Conservation (phyloP, 2,797 vertebrate species). For the Amniataba percoides region DNA sequence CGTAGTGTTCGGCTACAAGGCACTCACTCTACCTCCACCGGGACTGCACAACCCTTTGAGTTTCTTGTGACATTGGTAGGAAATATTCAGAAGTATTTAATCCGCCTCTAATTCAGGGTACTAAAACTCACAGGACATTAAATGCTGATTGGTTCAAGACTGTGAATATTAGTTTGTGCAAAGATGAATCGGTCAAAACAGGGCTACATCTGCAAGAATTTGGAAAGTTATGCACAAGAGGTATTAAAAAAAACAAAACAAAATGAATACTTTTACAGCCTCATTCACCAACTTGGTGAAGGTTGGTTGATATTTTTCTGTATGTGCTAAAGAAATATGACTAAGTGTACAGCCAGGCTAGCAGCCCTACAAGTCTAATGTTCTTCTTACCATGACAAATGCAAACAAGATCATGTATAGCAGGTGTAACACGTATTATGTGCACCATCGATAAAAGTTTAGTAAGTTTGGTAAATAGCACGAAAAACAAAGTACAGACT, state of each 20-base stretch:
- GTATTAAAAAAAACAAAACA: not conserved
- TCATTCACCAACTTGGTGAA: not conserved
- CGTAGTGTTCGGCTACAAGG: constrained; percentile 25
- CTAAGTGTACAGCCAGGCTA: not conserved
- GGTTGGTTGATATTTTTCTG: not conserved
- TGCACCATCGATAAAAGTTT: not conserved
- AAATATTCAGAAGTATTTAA: constrained; percentile 17
- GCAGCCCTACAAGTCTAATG: not conserved
- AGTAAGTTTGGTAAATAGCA: not conserved
- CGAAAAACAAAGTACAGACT: not conserved
- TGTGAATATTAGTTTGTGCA: too few relatives aligned
- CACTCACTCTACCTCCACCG: constrained; percentile 4
- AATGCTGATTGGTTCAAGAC: not conserved
- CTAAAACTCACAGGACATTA: not conserved
- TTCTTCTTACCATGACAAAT: not conserved
- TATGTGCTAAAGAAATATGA: not conserved
- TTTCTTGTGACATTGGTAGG: constrained; percentile 4
- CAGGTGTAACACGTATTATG: not conserved
- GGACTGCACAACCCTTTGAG: constrained; percentile 4
- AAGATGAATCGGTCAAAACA: not conserved
- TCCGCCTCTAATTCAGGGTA: not conserved
- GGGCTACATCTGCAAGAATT: not conserved
- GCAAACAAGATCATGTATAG: not conserved
- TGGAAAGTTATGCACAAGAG: not conserved
- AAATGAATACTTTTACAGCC: not conserved